Conservation (phyloP, 2,113 vertebrate genomes). For the Campylorhamphus procurvoides region DNA sequence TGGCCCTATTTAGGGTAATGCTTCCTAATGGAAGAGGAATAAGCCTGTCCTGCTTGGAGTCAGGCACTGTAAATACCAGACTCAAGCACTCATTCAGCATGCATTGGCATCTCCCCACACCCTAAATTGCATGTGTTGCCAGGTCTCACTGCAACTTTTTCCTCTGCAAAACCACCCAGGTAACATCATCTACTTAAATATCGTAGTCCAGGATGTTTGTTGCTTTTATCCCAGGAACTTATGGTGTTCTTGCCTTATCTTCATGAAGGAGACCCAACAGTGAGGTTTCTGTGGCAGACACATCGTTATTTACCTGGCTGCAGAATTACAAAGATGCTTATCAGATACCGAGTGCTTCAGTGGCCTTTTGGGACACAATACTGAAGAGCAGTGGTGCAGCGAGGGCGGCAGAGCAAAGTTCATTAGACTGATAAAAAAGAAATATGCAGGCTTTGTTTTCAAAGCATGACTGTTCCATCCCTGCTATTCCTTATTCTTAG, state of each 20-base stretch:
- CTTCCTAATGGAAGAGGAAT: not conserved
- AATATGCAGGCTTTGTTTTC: not conserved
- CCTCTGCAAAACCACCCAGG: not conserved
- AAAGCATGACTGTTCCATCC: not conserved
- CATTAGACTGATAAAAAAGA: not conserved
- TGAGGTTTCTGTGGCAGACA: not conserved
- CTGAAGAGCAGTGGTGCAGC: not conserved
- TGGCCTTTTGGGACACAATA: not conserved
- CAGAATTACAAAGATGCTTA: not conserved
- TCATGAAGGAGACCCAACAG: not conserved
- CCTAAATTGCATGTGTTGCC: accelerated
- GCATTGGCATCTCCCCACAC: not conserved
- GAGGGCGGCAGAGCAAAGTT: not conserved
- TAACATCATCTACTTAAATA: not conserved
- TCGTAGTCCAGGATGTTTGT: not conserved
- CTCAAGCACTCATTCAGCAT: not conserved
- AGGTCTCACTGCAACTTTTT: not conserved
- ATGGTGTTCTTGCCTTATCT: not conserved
- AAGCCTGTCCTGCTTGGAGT: not conserved
- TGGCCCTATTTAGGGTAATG: not conserved
- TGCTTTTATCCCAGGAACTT: not conserved
- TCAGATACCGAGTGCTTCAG: not conserved
- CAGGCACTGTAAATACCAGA: accelerated
- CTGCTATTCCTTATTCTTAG: not conserved
- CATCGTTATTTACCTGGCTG: not conserved